phyloP scores from a whole-genome alignment of 2,797 vertebrate genomes.

The Poeciliopsis presidionis region DNA sequence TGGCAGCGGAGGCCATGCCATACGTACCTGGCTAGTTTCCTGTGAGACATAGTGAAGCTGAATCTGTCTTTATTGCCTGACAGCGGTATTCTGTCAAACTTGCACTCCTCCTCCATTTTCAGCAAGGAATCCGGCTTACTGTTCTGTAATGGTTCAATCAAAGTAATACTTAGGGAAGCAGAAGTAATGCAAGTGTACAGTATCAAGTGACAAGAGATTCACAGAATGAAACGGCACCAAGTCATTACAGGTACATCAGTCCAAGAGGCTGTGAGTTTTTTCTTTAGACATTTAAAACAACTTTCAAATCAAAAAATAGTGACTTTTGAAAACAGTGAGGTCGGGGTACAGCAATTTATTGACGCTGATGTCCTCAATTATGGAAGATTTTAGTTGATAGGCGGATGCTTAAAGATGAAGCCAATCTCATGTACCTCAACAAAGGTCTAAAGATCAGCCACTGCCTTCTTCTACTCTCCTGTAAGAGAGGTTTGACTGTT shows the following conservation, averaged over 20 bases:
- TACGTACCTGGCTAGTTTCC: conserved; percentile 90
- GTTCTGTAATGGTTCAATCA: conserved; percentile 83
- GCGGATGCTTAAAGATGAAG: too few relatives aligned
- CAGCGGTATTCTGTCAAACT: conserved; percentile 87
- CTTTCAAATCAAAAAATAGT: neutral
- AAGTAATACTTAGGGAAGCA: neutral
- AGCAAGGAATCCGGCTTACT: conserved; percentile 98
- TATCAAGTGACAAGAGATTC: neutral
- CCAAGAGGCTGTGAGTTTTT: neutral
- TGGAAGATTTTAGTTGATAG: too few relatives aligned
- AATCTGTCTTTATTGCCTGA: conserved; percentile 93
- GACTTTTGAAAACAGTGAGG: neutral
- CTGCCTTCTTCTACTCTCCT: too few relatives aligned
- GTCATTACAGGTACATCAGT: neutral
- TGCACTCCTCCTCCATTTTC: conserved; percentile 98
- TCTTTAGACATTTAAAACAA: neutral
- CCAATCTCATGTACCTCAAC: too few relatives aligned
- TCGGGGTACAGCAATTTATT: too few relatives aligned
- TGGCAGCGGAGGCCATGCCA: conserved; percentile 15
- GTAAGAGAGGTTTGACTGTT: too few relatives aligned
- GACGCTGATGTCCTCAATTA: too few relatives aligned
- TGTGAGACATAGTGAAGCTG: conserved; percentile 93
- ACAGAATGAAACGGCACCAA: neutral
- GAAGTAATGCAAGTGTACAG: neutral
- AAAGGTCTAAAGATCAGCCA: too few relatives aligned